These are phyloP conservation scores for Chalcosyrphus nemorum DNA, from an alignment of 2,888 invertebrate species.

Conservation along the genomic window DNA sequence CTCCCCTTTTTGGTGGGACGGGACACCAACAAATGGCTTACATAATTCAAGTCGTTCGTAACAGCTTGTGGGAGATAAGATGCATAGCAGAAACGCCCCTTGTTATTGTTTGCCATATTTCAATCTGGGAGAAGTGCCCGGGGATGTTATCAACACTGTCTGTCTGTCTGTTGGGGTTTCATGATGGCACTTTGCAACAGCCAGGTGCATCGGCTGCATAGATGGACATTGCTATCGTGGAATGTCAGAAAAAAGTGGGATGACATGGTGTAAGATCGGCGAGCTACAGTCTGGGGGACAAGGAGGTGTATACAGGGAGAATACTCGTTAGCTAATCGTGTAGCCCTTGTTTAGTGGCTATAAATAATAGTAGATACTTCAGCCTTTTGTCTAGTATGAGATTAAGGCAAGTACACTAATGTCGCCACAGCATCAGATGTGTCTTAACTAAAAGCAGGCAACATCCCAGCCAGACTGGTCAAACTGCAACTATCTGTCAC, in stretches of 20 bases:
- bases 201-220: constrained; percentile 1
- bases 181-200: background rate
- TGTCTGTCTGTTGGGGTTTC: background rate
- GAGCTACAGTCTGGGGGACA: background rate
- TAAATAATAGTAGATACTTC: background rate
- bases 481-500: too few relatives aligned
- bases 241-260: background rate
- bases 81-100: constrained; percentile 8
- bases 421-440: too few relatives aligned
- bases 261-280: background rate
- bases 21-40: background rate
- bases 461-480: too few relatives aligned
- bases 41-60: background rate
- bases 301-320: background rate
- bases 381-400: too few relatives aligned
- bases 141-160: constrained; percentile 3
- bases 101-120: background rate
- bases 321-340: too few relatives aligned
- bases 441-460: too few relatives aligned
- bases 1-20: constrained; percentile 1
- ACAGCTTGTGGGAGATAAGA: constrained; percentile 1
- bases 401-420: too few relatives aligned
- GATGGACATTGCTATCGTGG: background rate
- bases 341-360: too few relatives aligned
- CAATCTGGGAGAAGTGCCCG: background rate